These are phyloP conservation scores for Rynchops niger DNA, from an alignment of 2,113 vertebrate species.

Conservation along the genomic window DNA sequence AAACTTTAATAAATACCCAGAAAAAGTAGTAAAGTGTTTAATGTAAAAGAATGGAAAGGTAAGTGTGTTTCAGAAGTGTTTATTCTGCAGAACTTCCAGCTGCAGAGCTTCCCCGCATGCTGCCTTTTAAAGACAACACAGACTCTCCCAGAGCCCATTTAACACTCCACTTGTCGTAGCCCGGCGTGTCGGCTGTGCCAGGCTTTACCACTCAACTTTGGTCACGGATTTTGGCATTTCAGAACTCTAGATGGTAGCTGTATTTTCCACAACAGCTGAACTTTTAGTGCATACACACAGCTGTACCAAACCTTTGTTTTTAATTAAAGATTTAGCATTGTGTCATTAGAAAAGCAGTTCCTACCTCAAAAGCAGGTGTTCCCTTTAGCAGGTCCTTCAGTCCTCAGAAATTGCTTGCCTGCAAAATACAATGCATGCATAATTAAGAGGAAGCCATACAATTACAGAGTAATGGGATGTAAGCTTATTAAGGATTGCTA, in stretches of 20 bases:
- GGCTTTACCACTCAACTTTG: neutral
- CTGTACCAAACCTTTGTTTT: neutral
- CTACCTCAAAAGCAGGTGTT: slow-evolving; percentile 52
- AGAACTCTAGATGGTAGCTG: accelerated
- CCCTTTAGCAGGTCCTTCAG: neutral
- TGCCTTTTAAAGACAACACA: accelerated
- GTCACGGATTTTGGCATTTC: accelerated
- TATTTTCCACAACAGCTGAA: neutral
- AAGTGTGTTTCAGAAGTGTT: neutral
- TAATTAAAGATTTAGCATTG: accelerated
- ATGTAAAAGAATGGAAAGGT: neutral
- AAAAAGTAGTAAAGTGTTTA: neutral
- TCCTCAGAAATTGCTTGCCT: slow-evolving; percentile 17
- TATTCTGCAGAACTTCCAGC: neutral
- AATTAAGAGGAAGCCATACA: neutral
- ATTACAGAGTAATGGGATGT: accelerated
- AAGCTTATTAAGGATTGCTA: neutral
- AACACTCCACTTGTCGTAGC: neutral
- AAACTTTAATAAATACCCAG: neutral
- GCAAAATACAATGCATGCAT: neutral
- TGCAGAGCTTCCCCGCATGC: accelerated
- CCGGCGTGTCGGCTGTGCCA: neutral
- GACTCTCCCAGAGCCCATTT: neutral
- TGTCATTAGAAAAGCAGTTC: neutral
- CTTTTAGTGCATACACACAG: neutral